A percentile compares a stretch with the other conserved stretches of the same genome.
phyloP scores from a whole-genome alignment of 1,140 invertebrate genomes.

The Ruditapes philippinarum region DNA sequence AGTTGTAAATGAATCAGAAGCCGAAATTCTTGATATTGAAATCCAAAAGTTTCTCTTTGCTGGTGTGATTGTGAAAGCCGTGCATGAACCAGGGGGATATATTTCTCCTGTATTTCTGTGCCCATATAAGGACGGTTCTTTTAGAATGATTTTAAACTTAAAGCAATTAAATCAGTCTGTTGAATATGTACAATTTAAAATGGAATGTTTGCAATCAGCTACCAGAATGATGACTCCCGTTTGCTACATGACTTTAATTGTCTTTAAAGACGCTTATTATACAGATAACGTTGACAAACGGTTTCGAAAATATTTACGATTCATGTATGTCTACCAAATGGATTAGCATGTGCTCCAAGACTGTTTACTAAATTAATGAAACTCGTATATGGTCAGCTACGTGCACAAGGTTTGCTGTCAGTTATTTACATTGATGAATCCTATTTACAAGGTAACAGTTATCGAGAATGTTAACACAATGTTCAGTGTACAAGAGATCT shows the following conservation, averaged over 20 bases:
- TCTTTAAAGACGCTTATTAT: conserved; percentile 19
- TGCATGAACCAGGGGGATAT: background rate
- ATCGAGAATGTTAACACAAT: conserved; percentile 44
- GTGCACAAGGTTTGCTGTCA: too few relatives aligned
- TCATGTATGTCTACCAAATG: conserved; percentile 28
- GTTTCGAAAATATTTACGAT: background rate
- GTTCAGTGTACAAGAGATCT: too few relatives aligned
- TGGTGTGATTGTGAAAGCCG: background rate
- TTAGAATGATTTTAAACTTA: conserved; percentile 39
- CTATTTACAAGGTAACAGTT: conserved; percentile 1
- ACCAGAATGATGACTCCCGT: too few relatives aligned
- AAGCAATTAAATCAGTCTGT: too few relatives aligned
- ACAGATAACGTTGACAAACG: background rate
- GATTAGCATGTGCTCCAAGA: too few relatives aligned
- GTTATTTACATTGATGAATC: conserved; percentile 1
- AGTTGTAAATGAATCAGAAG: background rate
- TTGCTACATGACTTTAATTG: background rate
- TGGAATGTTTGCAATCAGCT: too few relatives aligned
- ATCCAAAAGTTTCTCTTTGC: background rate
- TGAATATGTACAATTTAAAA: conserved; percentile 69
- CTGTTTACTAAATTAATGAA: too few relatives aligned
- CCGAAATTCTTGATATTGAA: conserved; percentile 1
- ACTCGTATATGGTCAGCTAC: too few relatives aligned
- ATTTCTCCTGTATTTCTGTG: conserved; percentile 20
- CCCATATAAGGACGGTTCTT: conserved; percentile 16